These are phyloP conservation scores for Microchirus variegatus DNA, from an alignment of 2,797 vertebrate species.

Conservation along the genomic window DNA sequence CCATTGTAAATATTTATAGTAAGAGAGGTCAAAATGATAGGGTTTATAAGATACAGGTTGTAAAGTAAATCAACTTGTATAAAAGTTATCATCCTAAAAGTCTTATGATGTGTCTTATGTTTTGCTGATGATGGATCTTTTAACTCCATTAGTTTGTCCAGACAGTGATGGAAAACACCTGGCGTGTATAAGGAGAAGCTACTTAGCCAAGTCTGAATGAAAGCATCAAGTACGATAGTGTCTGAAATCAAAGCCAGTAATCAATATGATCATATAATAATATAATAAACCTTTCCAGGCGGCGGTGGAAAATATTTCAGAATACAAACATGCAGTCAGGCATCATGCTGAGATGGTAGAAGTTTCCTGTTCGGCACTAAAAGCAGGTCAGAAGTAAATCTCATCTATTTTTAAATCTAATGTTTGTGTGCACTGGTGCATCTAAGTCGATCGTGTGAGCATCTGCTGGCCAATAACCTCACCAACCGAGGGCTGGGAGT, in stretches of 20 bases:
- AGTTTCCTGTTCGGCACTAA: conserved; percentile 12
- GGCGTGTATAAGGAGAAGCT: background rate
- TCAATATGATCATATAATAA: too few species aligned
- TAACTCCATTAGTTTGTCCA: background rate
- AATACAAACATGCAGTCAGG: background rate
- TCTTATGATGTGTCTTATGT: too few species aligned
- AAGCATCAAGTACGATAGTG: background rate
- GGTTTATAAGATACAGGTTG: too few species aligned
- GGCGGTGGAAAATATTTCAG: background rate
- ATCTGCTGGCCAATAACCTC: conserved; percentile 35
- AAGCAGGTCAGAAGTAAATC: conserved; percentile 36
- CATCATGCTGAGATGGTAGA: conserved; percentile 20
- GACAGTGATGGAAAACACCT: background rate
- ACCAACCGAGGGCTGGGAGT: too few species aligned
- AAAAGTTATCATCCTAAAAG: background rate
- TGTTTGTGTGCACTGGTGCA: conserved; percentile 9
- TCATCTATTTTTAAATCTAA: conserved; percentile 39
- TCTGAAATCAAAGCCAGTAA: too few species aligned
- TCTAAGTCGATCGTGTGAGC: conserved; percentile 4
- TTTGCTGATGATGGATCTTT: background rate
- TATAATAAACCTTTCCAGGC: background rate
- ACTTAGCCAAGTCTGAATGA: background rate
- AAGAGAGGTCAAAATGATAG: too few species aligned
- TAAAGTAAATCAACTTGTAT: too few species aligned
- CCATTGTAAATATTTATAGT: too few species aligned